These are phyloP conservation scores for Meiosimyza platycephala DNA, from an alignment of 2,888 invertebrate genomes.

Conservation along the genomic window DNA sequence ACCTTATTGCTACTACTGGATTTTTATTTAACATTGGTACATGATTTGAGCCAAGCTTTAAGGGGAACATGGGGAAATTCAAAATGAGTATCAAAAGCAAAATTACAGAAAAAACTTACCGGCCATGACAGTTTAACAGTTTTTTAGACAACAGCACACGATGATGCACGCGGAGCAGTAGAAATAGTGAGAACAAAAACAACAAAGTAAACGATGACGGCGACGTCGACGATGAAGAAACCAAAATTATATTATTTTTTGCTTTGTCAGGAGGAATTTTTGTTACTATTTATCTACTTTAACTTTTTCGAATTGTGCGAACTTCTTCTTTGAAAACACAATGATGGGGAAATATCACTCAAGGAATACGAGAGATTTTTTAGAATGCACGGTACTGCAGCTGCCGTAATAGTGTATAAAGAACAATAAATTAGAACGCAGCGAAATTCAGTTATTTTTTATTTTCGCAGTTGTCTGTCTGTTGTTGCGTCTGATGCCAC, in stretches of 20 bases:
- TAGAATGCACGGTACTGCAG: too few species aligned
- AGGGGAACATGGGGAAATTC: slow-evolving; percentile 2
- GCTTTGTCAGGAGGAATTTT: slow-evolving; percentile 26
- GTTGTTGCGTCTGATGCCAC: too few species aligned
- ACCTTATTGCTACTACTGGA: too few species aligned
- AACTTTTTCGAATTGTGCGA: too few species aligned
- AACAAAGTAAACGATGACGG: slow-evolving; percentile 29
- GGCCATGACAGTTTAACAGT: slow-evolving; percentile 79
- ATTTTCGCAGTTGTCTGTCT: too few species aligned
- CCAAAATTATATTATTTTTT: slow-evolving; percentile 32
- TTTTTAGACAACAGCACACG: slow-evolving; percentile 56
- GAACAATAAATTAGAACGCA: too few species aligned
- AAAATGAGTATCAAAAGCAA: slow-evolving; percentile 21
- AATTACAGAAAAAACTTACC: slow-evolving; percentile 71
- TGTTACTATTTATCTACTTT: slow-evolving; percentile 26
- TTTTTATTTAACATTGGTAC: not conserved
- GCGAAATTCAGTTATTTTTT: too few species aligned
- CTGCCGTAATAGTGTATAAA: too few species aligned
- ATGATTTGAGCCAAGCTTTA: not conserved
- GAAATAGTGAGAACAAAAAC: slow-evolving; percentile 36
- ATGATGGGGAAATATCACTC: too few species aligned
- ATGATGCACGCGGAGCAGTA: slow-evolving; percentile 32
- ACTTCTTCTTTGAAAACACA: not conserved
- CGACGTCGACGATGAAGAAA: slow-evolving; percentile 12
- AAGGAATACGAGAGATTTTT: too few species aligned